Conservation (phyloP, 2,113 vertebrate species). For the Dendrocopos noguchii region DNA sequence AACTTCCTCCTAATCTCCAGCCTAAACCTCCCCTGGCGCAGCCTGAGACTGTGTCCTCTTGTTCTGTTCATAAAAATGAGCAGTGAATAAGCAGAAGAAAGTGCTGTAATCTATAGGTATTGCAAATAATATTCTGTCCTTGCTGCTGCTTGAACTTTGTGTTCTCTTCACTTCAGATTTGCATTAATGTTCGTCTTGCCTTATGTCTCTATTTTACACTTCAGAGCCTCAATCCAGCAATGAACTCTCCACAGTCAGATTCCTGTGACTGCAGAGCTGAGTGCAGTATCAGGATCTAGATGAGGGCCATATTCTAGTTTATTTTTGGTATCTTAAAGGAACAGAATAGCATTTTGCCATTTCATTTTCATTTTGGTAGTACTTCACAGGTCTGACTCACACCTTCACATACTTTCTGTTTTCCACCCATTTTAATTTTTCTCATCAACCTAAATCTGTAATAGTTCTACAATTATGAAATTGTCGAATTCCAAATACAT, state of each 20-base stretch:
- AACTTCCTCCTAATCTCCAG: no score
- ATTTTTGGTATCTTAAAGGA: constrained; percentile 57
- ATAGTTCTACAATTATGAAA: background rate
- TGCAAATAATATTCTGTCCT: constrained; percentile 9
- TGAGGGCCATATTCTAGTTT: background rate
- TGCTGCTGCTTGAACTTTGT: constrained; percentile 11
- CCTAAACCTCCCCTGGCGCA: no score
- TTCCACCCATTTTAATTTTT: background rate
- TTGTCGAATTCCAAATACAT: background rate
- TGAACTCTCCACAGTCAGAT: constrained; percentile 20
- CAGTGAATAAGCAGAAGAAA: background rate
- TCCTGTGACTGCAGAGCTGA: constrained; percentile 24
- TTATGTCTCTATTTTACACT: constrained; percentile 58
- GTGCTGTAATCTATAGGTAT: background rate
- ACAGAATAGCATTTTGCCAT: background rate
- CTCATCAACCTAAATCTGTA: background rate
- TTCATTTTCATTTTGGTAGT: background rate
- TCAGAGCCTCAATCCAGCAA: background rate
- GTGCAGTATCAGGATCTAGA: constrained; percentile 1
- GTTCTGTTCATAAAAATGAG: background rate
- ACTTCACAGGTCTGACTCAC: background rate
- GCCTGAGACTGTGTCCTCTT: no score
- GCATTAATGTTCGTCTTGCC: constrained; percentile 32
- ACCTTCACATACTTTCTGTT: background rate
- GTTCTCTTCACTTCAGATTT: constrained; percentile 43